Evolutionary conservation across 2,888 invertebrate species (phyloP), one percentile per base, ranked within the genome.

Genomic region (Linhomoeus sp.): DNA sequence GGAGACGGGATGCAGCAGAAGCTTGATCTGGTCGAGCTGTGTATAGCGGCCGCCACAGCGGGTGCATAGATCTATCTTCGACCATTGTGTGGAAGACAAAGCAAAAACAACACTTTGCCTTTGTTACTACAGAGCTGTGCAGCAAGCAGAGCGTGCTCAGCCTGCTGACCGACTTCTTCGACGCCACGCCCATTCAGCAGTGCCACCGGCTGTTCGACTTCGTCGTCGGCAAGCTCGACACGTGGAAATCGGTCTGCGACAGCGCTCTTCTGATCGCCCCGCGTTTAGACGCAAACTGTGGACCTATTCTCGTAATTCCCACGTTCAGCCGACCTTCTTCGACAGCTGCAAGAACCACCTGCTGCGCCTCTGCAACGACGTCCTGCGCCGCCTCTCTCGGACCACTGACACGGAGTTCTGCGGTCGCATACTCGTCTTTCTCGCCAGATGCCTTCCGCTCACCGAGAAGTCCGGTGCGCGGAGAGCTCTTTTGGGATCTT

Each of bases 391-490:
- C 48, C 68, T 94, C 17, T 94, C 92, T 0, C 75, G 88, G 48
- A 87, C 90, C 0, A 88, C 90, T 60, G 90, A 94, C 59, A 97
- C 92, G 0, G 85, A 88, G 0, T 97, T 99, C 66, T 94, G 92
- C 70, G 97, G 97, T 1, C 74, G 90, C 55, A 94, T 97, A 57
- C 72, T 94, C 43, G 69, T 94, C 38, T 94, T 97, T 61, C 71
- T 99, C 33, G 92, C 94, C 0, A 84, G 87, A 63, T 85, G 90
- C 59, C 92, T 97, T 59, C 94, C 97, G 1, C 82, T 97, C 60
- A 88, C 88, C 19, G 97, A 99, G 66, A 76, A 94, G 40, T 97
- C 94, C 1, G 76, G 72, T 72, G 53, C 50, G 53, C 43, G 41
- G 15, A 14, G 23, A 22, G 9, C 15, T 33, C 33, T 12, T 33